Base-by-base conservation (phyloP, 2,888 invertebrate species). In the Brachyptera putata region DNA sequence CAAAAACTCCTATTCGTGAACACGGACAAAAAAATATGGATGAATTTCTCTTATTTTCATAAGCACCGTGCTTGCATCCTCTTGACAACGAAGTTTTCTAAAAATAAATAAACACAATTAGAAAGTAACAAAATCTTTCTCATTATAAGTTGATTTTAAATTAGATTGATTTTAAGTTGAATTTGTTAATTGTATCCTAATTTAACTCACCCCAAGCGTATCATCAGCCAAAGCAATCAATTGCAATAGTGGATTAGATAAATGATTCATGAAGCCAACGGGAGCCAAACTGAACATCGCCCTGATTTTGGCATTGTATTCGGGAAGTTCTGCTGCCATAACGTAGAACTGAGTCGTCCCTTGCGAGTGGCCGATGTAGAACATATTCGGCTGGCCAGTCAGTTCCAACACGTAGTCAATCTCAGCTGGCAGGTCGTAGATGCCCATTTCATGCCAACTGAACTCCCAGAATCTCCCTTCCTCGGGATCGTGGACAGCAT, bases 351-450 rank as follows among this genome's bases (percentile, higher is more conserved):
- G 80, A 0, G 91, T 87, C 0, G 90, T 89, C 1, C 95, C 95
- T 86, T 95, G 94, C 0, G 93, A 95, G 74, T 95, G 94, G 0
- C 95, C 96, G 43, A 94, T 77, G 72, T 94, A 96, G 67, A 84
- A 81, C 30, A 88, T 70, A 39, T 80, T 75, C 5, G 74, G 67
- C 63, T 78, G 75, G 0, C 76, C 74, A 1, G 84, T 84, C 5
- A 66, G 67, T 1, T 76, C 72, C 46, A 84, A 72, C 1, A 84
- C 77, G 67, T 89, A 85, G 71, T 94, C 86, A 61, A 96, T 83
- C 67, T 82, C 85, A 0, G 94, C 89, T 13, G 96, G 94, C 58
- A 96, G 71, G 75, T 98, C 97, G 70, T 88, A 84, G 30, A 84
- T 74, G 0, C 89, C 93, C 77, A 95, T 90, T 74, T 97, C 93